Evolutionary conservation across 2,888 invertebrate genomes (phyloP).

Genomic region (Neuroscelio doddi): DNA sequence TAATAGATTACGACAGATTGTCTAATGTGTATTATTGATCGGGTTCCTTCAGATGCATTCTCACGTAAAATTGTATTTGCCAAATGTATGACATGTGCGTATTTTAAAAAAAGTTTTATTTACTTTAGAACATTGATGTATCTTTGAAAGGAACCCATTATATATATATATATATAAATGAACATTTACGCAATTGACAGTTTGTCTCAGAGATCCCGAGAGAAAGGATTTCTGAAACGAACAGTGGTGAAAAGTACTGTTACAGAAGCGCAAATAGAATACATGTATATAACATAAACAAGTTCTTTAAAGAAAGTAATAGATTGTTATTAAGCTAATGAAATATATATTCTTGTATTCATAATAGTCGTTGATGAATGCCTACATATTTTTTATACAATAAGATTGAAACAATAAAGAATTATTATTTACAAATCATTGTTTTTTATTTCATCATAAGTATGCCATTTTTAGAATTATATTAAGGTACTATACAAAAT

Average conservation of each 20-base stretch:
- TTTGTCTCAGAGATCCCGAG: slow-evolving; percentile 60
- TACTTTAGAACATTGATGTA: slow-evolving; percentile 4
- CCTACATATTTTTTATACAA: slow-evolving; percentile 65
- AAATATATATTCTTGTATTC: slow-evolving; percentile 60
- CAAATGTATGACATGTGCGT: too few relatives aligned
- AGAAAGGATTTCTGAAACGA: slow-evolving; percentile 58
- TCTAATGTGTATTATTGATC: slow-evolving; percentile 53
- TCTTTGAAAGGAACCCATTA: slow-evolving; percentile 23
- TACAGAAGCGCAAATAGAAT: slow-evolving; percentile 41
- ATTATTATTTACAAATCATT: slow-evolving; percentile 47
- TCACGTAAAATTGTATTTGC: neutral
- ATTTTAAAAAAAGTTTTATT: slow-evolving; percentile 3
- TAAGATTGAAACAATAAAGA: slow-evolving; percentile 61
- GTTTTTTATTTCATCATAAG: slow-evolving; percentile 45
- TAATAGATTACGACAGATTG: slow-evolving; percentile 61
- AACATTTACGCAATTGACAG: slow-evolving; percentile 52
- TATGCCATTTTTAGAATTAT: slow-evolving; percentile 24
- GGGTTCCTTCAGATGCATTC: slow-evolving; percentile 50
- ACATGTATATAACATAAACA: slow-evolving; percentile 57
- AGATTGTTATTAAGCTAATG: slow-evolving; percentile 61
- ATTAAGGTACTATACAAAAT: slow-evolving; percentile 6
- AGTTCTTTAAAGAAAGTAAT: slow-evolving; percentile 58
- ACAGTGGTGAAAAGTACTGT: slow-evolving; percentile 56
- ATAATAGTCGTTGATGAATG: slow-evolving; percentile 62
- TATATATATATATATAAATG: slow-evolving; percentile 25